Evolutionary conservation across 2,113 vertebrate species (phyloP).

Genomic region (Oncorhynchus kisutch): DNA sequence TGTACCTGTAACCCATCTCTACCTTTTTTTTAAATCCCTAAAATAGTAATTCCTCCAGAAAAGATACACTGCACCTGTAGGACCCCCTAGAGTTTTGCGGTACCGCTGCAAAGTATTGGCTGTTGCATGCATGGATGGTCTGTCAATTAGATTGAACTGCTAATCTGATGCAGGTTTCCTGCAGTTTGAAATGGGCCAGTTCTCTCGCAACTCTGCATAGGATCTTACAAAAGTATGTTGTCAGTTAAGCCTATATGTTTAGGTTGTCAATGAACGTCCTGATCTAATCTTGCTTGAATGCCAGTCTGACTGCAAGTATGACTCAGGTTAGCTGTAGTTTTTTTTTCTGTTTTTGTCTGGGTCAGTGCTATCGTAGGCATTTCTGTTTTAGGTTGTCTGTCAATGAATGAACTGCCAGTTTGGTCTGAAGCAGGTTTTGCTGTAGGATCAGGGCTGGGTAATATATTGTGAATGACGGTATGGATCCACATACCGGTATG

Average conservation of each 20-base stretch:
- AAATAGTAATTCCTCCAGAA: neutral
- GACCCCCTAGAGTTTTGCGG: neutral
- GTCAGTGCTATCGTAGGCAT: slow-evolving; percentile 2
- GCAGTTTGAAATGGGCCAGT: no score
- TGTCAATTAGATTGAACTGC: slow-evolving; percentile 6
- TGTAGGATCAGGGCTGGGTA: no score
- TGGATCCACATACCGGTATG: no score
- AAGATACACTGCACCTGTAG: neutral
- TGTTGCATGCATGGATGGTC: neutral
- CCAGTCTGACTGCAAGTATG: neutral
- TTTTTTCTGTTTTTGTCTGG: neutral
- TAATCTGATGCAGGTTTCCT: no score
- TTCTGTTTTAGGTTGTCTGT: neutral
- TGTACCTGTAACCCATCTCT: neutral
- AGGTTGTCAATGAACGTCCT: no score
- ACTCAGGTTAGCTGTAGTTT: neutral
- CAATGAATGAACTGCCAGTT: neutral
- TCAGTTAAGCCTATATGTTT: no score
- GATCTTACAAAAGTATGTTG: no score
- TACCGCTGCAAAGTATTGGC: neutral
- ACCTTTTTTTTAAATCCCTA: neutral
- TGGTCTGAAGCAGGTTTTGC: no score
- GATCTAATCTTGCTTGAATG: no score
- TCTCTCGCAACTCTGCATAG: no score
- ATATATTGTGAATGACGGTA: no score